Conservation (phyloP, 2,888 invertebrate genomes). For the Carterocephalus palaemon region DNA sequence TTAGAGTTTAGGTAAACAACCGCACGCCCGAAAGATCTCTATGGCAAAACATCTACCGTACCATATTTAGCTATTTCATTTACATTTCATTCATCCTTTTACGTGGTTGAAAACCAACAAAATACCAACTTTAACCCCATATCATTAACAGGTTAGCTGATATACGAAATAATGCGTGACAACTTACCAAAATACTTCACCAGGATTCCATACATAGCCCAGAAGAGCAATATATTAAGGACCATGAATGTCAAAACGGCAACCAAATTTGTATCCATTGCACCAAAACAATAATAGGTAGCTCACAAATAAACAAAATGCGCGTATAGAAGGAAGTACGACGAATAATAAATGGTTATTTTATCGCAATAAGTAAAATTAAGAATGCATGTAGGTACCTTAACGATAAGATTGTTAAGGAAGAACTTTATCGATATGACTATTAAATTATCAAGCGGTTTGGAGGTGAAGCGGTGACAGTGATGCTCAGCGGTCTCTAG, state of each 20-base stretch:
- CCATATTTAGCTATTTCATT: too few relatives aligned
- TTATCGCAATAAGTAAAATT: slow-evolving; percentile 34
- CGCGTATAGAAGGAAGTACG: slow-evolving; percentile 22
- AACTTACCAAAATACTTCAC: slow-evolving; percentile 59
- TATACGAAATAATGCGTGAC: too few relatives aligned
- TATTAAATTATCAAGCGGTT: slow-evolving; percentile 4
- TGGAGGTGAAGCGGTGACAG: not conserved
- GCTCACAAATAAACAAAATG: slow-evolving; percentile 17
- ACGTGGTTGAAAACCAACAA: too few relatives aligned
- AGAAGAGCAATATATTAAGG: slow-evolving; percentile 52
- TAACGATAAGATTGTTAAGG: slow-evolving; percentile 16
- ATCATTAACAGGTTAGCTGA: too few relatives aligned
- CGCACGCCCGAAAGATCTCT: too few relatives aligned
- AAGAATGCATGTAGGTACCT: slow-evolving; percentile 17
- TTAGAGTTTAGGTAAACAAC: too few relatives aligned
- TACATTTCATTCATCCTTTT: too few relatives aligned
- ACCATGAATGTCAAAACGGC: slow-evolving; percentile 49
- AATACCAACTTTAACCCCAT: too few relatives aligned
- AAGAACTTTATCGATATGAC: slow-evolving; percentile 17
- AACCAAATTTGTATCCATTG: slow-evolving; percentile 42
- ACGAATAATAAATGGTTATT: slow-evolving; percentile 36
- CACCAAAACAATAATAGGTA: slow-evolving; percentile 21
- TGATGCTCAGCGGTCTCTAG: too few relatives aligned
- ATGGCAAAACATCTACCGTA: too few relatives aligned
- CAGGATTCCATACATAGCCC: slow-evolving; percentile 51